phyloP scores from a whole-genome alignment of 2,113 vertebrate species.

The Leptocoma aspasia region DNA sequence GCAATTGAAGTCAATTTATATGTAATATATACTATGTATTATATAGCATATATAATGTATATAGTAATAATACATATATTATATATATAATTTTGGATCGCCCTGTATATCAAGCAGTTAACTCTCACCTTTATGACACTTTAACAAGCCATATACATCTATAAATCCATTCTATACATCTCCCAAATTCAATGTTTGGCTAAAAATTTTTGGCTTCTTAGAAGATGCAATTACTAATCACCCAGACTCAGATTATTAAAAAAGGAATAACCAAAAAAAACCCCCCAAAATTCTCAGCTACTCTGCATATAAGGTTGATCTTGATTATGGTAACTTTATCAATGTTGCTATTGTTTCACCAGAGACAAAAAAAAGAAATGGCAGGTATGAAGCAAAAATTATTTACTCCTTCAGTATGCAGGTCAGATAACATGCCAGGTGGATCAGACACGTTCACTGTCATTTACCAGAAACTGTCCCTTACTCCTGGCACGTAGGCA shows the following conservation, averaged over 20 bases:
- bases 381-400: neutral
- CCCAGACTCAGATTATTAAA: neutral
- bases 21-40: neutral
- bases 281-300: neutral
- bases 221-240: neutral
- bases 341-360: neutral
- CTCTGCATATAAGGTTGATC: neutral
- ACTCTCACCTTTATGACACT: neutral
- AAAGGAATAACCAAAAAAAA: neutral
- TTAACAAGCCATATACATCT: neutral
- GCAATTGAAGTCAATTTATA: neutral
- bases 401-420: neutral
- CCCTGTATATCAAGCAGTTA: neutral
- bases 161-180: neutral
- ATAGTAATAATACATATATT: neutral
- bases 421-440: neutral
- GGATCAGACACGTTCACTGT: neutral
- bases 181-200: neutral
- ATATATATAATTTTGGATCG: neutral
- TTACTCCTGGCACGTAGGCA: neutral
- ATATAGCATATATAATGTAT: neutral
- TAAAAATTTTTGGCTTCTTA: neutral
- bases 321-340: neutral
- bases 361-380: neutral
- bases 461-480: neutral